These are phyloP conservation scores for Eunapius fragilis DNA, from an alignment of 37 sponge, comb jelly and placozoan species.

Conservation along the genomic window DNA sequence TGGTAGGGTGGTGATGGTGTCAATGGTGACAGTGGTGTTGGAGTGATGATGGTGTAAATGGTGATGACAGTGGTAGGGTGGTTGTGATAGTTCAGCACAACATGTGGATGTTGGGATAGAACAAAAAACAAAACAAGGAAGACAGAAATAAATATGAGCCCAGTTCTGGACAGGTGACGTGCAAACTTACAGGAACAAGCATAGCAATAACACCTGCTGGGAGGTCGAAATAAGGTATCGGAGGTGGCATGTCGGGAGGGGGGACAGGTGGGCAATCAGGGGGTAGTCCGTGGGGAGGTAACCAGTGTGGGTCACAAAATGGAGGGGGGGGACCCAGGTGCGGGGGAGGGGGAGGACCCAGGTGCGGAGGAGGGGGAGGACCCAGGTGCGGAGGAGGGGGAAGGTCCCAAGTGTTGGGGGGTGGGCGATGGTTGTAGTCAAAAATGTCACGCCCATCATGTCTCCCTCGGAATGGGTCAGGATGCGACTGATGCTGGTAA, in stretches of 20 bases:
- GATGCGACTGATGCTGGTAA: slow-evolving; percentile 39
- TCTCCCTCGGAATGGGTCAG: neutral
- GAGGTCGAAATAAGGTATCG: slow-evolving; percentile 94
- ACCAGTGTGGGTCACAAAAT: slow-evolving; percentile 27
- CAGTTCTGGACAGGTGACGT: too few species aligned
- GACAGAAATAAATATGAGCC: neutral
- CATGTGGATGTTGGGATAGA: neutral
- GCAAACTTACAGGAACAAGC: slow-evolving; percentile 80
- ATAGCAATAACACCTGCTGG: slow-evolving; percentile 95
- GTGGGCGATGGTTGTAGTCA: slow-evolving; percentile 62
- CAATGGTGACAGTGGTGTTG: neutral
- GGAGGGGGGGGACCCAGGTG: too few species aligned
- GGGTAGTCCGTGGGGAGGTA: slow-evolving; percentile 7
- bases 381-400: slow-evolving; percentile 12
- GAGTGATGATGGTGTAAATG: neutral
- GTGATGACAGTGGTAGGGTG: too few species aligned
- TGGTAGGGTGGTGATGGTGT: neutral
- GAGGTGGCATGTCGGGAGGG: slow-evolving; percentile 50
- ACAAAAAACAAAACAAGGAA: neutral
- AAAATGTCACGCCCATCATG: slow-evolving; percentile 26
- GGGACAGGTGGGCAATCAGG: slow-evolving; percentile 22
- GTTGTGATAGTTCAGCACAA: too few species aligned
- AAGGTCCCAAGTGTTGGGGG: slow-evolving; percentile 6
- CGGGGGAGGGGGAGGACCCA: too few species aligned
- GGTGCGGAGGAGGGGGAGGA: too few species aligned